Base-by-base conservation (phyloP, 2,113 vertebrate genomes). In the Barbus barbus region DNA sequence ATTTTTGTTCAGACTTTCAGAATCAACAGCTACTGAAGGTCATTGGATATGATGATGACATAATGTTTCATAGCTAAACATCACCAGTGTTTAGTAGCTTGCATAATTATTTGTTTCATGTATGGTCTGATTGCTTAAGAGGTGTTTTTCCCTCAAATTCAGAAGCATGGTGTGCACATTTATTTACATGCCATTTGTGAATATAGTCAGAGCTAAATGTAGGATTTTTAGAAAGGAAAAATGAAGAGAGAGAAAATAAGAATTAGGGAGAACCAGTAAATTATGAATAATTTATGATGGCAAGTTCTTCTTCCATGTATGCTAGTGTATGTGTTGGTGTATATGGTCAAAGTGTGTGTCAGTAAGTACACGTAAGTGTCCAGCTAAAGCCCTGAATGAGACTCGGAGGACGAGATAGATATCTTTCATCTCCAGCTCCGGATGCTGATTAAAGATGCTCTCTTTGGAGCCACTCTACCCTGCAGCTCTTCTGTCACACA, bases 391-490 rank as follows among this genome's bases (percentile, higher is more conserved):
- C 24, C 60, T 31, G 61, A 44, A 69, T 71, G 76, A 72, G 41
- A 58, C 48, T 12, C 65, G 60, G 53, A 80, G 65, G 83, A 69
- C n/a, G 28, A 79, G 58, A 73, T 28, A 48, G 63, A 86, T 48
- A 46, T 48, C 72, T 82, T 86, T 86, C 51, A 69, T 86, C 85
- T 82, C 72, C 53, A 63, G 28, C 71, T 46, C 73, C 60, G 41
- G 80, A 78, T 86, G 63, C 74, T 83, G 85, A 83, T 83, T 86
- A 78, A 82, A 82, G 79, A 73, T 79, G 38, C 76, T 72, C 67
- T 84, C 61, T 65, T 69, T 33, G 76, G 7, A 84, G 33, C 58
- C 72, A 26, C 51, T 51, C 33, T 78, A 31, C 78, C 78, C 58
- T 44, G 58, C 22, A 63, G 58, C 77, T 80, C 78, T 67, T 67